Conservation (phyloP, 2,113 vertebrate genomes). For the Hippopotamus amphibius region DNA sequence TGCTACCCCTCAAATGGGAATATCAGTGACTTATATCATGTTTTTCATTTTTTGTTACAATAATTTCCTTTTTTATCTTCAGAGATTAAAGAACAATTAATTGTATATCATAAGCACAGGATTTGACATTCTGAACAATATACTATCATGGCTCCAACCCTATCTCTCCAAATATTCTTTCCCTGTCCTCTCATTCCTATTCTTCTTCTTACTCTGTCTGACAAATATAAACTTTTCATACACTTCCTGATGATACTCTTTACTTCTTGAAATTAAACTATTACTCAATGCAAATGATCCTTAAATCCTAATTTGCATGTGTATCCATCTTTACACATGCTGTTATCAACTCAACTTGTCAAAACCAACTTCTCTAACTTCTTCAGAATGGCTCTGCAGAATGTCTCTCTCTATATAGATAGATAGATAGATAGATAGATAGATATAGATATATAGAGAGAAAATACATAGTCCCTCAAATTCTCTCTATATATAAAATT, state of each 20-base stretch:
- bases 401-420: no score
- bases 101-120: not conserved
- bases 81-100: conserved; percentile 43
- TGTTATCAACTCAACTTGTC: not conserved
- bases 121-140: not conserved
- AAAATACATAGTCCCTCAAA: no score
- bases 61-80: not conserved
- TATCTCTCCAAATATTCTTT: conserved; percentile 11
- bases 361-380: not conserved
- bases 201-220: not conserved
- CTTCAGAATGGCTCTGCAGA: not conserved
- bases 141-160: not conserved
- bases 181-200: not conserved
- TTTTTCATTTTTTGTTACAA: conserved; percentile 40
- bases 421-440: no score
- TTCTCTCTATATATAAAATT: not conserved
- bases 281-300: not conserved
- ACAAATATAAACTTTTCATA: not conserved
- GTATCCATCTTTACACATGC: not conserved
- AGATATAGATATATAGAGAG: no score
- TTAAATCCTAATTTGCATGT: not conserved
- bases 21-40: not conserved
- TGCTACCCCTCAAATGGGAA: not conserved
- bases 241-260: not conserved
- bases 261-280: conserved; percentile 32